Evolutionary conservation across 1,140 invertebrate genomes (phyloP), one percentile per base, ranked within the genome.

Genomic region (Sminthurinus signatus): DNA sequence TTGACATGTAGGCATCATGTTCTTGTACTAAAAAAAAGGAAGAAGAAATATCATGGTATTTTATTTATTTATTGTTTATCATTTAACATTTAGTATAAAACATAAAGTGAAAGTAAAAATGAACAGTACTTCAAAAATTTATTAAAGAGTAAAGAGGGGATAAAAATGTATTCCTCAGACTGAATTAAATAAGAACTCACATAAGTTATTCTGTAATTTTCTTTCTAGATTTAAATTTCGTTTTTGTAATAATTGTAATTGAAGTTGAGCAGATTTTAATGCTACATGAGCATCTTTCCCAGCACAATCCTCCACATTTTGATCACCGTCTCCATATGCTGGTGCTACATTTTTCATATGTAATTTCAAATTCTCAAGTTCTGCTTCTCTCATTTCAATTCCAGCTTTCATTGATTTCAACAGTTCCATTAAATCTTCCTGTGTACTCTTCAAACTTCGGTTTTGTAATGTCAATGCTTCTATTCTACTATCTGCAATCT

Each of bases 401-500:
- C 60, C 50, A n/a, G 10, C 25, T 52, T 68, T 66, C 51, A 71
- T 21, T 15, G 50, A 64, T 10, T 42, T 32, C 17, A 71, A 29
- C 31, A 66, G 14, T 14, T 63, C 50, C 19, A 43, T 39, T 19
- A 64, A 25, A 23, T 72, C 67, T 15, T 65, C 43, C 42, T 68
- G 56, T 0, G 50, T 23, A n/a, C 3, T 25, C 57, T 67, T 66
- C 15, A 67, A 39, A 12, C 57, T 59, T 0, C 64, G 50, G 21
- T 62, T 56, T 46, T 69, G 67, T 27, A 69, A 15, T 42, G 69
- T 68, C 5, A 72, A 60, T 4, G 67, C 67, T 48, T 72, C 67
- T 14, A 72, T 72, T 28, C 70, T 31, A 48, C 61, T 62, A 31
- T 72, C 70, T n/a, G 67, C 54, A 1, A 72, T 32, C 67, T 69